phyloP scores from a whole-genome alignment of 1,140 invertebrate genomes.

The Drosophila paulistorum region DNA sequence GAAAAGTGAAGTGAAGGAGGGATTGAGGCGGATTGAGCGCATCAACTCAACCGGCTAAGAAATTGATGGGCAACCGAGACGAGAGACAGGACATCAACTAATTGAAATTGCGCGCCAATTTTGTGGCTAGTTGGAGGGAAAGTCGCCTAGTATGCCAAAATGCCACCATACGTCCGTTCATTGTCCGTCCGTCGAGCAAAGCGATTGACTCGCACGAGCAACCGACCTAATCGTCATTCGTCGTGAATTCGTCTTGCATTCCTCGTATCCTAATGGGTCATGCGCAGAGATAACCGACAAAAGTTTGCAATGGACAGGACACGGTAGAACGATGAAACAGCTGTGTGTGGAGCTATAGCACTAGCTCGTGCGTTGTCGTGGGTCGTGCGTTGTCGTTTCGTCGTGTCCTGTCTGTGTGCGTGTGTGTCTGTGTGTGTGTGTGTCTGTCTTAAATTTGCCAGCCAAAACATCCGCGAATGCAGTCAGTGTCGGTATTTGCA shows the following conservation, averaged over 20 bases:
- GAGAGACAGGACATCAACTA: constrained; percentile 64
- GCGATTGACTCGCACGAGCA: too few species aligned
- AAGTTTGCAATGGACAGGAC: neutral
- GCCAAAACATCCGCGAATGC: constrained; percentile 63
- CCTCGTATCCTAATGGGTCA: constrained; percentile 29
- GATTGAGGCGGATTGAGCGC: neutral
- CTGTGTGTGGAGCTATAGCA: neutral
- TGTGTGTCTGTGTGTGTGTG: constrained; percentile 26
- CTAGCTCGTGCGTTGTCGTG: constrained; percentile 43
- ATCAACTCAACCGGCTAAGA: constrained; percentile 48
- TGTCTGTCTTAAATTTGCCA: constrained; percentile 56
- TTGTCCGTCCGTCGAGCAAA: neutral
- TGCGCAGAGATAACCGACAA: constrained; percentile 31
- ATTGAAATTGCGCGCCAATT: constrained; percentile 80
- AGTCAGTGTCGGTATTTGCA: constrained; percentile 76
- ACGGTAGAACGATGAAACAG: too few species aligned
- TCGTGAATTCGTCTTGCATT: neutral
- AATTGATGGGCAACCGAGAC: constrained; percentile 43
- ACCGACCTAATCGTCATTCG: too few species aligned
- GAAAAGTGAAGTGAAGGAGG: constrained; percentile 6
- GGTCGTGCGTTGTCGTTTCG: constrained; percentile 26
- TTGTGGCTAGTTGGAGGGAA: constrained; percentile 65
- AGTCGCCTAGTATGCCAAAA: constrained; percentile 27
- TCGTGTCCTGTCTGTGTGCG: constrained; percentile 2
- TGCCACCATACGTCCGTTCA: neutral